Percentiles rank a stretch among this genome's conserved stretches.
Evolutionary conservation across 2,797 vertebrate genomes (phyloP).

Genomic region (Buphagus erythrorhynchus): DNA sequence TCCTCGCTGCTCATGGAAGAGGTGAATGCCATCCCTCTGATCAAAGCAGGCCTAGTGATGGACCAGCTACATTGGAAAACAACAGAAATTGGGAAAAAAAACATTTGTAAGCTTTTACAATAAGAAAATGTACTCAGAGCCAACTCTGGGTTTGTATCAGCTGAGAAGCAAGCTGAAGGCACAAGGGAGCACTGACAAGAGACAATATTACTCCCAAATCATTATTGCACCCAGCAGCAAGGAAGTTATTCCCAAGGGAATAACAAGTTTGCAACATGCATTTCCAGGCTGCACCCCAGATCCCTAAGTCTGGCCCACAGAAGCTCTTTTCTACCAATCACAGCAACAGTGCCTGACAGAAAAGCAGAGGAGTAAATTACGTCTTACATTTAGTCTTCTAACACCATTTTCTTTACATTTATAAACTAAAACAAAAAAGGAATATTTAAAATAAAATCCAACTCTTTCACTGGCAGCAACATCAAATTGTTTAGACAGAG

Average conservation of each 20-base stretch:
- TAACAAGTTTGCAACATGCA: not conserved
- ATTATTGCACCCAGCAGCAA: not conserved
- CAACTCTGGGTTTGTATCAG: not conserved
- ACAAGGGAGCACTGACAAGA: not conserved
- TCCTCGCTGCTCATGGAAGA: slow-evolving; percentile 88
- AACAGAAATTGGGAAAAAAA: not conserved
- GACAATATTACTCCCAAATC: not conserved
- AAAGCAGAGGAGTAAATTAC: not conserved
- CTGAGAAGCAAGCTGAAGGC: not conserved
- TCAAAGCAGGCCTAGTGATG: slow-evolving; percentile 70
- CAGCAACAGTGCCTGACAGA: not conserved
- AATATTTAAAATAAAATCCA: not conserved
- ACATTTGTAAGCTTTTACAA: not conserved
- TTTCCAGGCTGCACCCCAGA: not conserved
- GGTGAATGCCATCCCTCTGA: slow-evolving; percentile 80
- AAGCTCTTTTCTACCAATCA: not conserved
- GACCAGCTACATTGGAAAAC: slow-evolving; percentile 70
- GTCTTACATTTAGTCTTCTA: not conserved
- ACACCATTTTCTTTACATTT: not conserved
- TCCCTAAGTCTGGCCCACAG: not conserved
- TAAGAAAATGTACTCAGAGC: fast-evolving
- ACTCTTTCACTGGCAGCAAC: not conserved
- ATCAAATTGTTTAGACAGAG: not conserved
- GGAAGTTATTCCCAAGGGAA: not conserved
- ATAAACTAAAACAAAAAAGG: not conserved